These are phyloP conservation scores for Ichneumoninae sp. DNA, from an alignment of 2,888 invertebrate species.

Conservation along the genomic window DNA sequence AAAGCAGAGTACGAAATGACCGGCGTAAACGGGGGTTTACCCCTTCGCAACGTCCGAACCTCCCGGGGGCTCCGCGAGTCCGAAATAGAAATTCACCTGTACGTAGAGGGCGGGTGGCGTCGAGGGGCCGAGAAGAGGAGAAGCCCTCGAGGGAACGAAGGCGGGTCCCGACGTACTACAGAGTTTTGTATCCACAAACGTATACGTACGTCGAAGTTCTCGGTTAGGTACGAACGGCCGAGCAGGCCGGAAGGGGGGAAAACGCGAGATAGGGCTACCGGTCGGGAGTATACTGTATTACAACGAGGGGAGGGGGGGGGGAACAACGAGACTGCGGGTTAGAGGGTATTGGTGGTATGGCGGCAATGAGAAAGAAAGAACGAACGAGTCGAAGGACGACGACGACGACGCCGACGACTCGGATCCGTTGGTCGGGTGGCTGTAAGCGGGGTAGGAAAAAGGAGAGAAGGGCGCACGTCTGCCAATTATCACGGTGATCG, in stretches of 20 bases:
- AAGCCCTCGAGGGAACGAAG: conserved; percentile 74
- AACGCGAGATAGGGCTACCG: conserved; percentile 28
- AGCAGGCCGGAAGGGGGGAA: conserved; percentile 53
- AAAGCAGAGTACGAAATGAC: conserved; percentile 22
- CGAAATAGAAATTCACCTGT: conserved; percentile 59
- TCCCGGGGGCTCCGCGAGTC: conserved; percentile 8
- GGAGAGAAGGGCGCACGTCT: conserved; percentile 51
- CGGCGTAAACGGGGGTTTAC: conserved; percentile 41
- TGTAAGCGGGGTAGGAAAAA: conserved; percentile 15
- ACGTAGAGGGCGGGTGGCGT: conserved; percentile 54
- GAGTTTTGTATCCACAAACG: conserved; percentile 57
- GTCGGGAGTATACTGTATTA: conserved; percentile 52
- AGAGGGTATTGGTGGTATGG: conserved; percentile 42
- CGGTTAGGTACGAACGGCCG: conserved; percentile 40
- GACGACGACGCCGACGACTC: conserved; percentile 20
- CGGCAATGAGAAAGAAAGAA: conserved; percentile 11
- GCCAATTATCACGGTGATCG: conserved; percentile 66
- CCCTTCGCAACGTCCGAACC: conserved; percentile 3
- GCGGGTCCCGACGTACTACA: conserved; percentile 30
- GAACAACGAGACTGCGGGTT: conserved; percentile 43
- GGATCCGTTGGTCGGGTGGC: conserved; percentile 32
- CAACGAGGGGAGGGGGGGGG: conserved; percentile 36
- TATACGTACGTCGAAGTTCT: conserved; percentile 56
- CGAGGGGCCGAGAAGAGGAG: conserved; percentile 59
- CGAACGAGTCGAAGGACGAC: conserved; percentile 36